Base-by-base conservation (phyloP, 92 coral and sea anemone species). In the Siderastrea radians region DNA sequence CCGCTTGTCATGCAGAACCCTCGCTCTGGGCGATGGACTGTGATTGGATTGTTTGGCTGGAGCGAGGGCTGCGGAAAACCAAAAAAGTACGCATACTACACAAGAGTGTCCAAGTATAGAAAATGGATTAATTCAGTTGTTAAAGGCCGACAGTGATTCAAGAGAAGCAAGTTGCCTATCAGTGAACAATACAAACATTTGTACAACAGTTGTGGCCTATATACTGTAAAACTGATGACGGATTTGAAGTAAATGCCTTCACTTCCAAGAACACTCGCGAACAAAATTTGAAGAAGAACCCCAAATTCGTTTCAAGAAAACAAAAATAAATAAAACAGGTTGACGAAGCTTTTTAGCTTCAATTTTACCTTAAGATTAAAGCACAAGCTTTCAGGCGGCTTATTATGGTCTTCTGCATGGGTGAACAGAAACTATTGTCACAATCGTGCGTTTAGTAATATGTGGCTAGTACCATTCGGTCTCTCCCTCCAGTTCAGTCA, bases 1-100 rank as follows among this genome's bases (percentile, higher is more conserved):
- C 98, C 98, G 5, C 84, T 95, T 6, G 98, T 95, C 13, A 92
- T 95, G 79, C 96, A 93, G 57, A 89, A 90, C 17, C 98, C 98
- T 51, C 92, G 92, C 70, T 93, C 94, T 3, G 96, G 96, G 43
- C 93, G 95, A 58, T 95, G 98, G 98, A 87, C 87, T n/a, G 95
- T 95, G 46, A 88, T 95, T 72, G 98, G 98, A 71, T 87, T 95
- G 77, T 95, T 93, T 46, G 98, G 98, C 1, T 95, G 98, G 98
- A 95, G 96, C 59, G 98, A 93, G 48, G 98, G 98, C 7, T 95
- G 98, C 19, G 98, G 93, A 13, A 92, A 84, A 74, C 93, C 98
- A 4, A 84, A 91, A 51, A 95, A 95, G 81, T 95, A 95, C 68
- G 88, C 98, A 2, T 95, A 95, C 57, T 95, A 93, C 78, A 95